These are phyloP conservation scores for Catalaphyllia jardinei DNA, from an alignment of 64 coral and sea anemone genomes.

Conservation along the genomic window DNA sequence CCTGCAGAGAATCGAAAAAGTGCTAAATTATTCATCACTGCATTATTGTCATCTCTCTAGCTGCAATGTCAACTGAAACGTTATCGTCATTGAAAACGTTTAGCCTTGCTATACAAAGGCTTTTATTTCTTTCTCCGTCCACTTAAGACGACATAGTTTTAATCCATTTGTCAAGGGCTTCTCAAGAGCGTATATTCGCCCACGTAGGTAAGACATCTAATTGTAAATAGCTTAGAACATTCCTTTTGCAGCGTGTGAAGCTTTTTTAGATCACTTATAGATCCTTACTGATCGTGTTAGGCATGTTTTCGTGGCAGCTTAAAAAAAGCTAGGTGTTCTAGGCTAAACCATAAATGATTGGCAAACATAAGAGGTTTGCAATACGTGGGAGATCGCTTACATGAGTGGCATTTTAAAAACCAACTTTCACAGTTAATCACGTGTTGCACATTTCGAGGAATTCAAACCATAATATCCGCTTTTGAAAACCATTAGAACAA, in stretches of 20 bases:
- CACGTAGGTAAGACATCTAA: background rate
- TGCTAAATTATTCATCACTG: background rate
- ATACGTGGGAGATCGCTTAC: too few species aligned
- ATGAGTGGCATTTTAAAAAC: too few species aligned
- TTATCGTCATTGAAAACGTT: background rate
- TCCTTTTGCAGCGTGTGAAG: background rate
- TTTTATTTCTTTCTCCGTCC: background rate
- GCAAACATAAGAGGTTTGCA: background rate
- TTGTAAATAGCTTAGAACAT: background rate
- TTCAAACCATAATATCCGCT: background rate
- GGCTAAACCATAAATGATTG: background rate
- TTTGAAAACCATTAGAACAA: conserved; percentile 17
- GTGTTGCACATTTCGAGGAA: background rate
- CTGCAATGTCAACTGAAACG: background rate
- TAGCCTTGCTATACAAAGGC: background rate
- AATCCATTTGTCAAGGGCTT: background rate
- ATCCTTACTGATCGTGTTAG: background rate
- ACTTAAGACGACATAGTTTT: background rate
- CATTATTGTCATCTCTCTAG: background rate
- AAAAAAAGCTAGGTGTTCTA: background rate
- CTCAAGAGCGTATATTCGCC: background rate
- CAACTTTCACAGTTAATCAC: too few species aligned
- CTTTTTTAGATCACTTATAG: background rate
- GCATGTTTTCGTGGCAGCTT: background rate
- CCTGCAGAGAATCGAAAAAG: background rate